phyloP scores from a whole-genome alignment of 2,888 invertebrate species.

The Platycheirus rosarum region DNA sequence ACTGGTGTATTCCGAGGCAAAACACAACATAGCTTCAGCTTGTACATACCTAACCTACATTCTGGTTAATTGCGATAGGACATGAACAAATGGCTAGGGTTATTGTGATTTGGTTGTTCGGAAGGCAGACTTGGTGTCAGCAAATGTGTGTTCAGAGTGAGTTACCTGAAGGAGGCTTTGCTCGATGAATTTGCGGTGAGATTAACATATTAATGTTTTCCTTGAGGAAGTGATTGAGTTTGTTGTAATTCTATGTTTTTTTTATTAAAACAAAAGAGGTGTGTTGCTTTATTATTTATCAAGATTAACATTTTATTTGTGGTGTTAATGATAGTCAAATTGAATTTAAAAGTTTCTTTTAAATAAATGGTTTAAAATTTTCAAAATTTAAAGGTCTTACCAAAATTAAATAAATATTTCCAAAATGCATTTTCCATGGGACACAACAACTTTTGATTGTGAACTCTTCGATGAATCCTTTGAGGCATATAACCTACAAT shows the following conservation, averaged over 20 bases:
- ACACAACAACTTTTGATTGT: no score
- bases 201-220: conserved; percentile 27
- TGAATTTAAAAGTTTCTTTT: no score
- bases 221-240: conserved; percentile 9
- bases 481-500: no score
- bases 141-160: conserved; percentile 17
- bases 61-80: conserved; percentile 15
- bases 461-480: no score
- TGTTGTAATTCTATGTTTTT: not conserved
- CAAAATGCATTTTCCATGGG: no score
- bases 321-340: no score
- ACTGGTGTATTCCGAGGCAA: no score
- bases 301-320: no score
- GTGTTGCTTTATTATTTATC: no score
- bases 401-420: no score
- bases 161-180: conserved; percentile 22
- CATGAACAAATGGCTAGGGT: conserved; percentile 29
- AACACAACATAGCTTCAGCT: conserved; percentile 7
- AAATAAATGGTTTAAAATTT: no score
- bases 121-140: not conserved
- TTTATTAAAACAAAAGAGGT: not conserved
- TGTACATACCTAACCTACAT: not conserved
- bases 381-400: no score
- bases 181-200: conserved; percentile 24
- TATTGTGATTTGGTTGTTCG: conserved; percentile 12